phyloP scores from a whole-genome alignment of 1,140 invertebrate genomes.

The Brachionus sp. region DNA sequence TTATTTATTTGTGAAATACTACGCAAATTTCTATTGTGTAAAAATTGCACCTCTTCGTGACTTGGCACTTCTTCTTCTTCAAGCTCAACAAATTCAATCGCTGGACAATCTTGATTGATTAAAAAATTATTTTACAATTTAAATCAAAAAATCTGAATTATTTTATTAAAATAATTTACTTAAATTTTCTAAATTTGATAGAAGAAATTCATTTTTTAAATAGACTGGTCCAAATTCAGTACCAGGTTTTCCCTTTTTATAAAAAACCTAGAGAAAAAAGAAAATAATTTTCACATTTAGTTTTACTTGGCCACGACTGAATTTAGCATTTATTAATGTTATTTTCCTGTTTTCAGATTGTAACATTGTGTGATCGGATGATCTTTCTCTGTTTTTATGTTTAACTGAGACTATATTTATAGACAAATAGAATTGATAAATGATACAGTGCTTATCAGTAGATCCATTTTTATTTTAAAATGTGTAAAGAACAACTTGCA shows the following conservation, averaged over 20 bases:
- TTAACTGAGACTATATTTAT: not conserved
- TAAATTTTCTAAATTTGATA: slow-evolving; percentile 32
- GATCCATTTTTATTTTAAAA: not conserved
- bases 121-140: too few species aligned
- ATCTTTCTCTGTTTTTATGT: too few species aligned
- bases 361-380: too few species aligned
- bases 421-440: not conserved
- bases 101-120: not conserved
- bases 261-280: not conserved
- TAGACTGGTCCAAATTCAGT: slow-evolving; percentile 23
- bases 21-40: not conserved
- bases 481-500: not conserved
- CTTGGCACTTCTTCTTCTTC: not conserved
- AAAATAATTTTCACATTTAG: not conserved
- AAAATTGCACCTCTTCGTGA: slow-evolving; percentile 14
- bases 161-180: not conserved
- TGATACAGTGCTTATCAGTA: not conserved
- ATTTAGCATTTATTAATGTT: slow-evolving; percentile 31
- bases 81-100: slow-evolving; percentile 1
- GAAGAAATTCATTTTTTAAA: slow-evolving; percentile 33
- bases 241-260: slow-evolving; percentile 26
- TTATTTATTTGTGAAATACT: not conserved
- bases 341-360: not conserved
- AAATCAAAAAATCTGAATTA: too few species aligned
- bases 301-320: slow-evolving; percentile 20